Conservation (phyloP, 2,113 vertebrate genomes). For the Dipodomys ordii region DNA sequence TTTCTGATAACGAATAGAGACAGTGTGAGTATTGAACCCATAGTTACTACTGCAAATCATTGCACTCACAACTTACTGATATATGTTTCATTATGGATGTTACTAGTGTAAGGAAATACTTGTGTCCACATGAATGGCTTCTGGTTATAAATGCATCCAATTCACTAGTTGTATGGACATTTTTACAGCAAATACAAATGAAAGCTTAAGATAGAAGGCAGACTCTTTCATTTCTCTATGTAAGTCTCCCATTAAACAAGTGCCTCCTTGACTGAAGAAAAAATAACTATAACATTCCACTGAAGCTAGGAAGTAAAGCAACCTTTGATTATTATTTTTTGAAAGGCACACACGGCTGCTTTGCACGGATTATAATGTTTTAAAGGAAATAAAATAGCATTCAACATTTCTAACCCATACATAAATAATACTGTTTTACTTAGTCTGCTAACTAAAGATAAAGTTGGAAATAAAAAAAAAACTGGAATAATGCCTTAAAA, state of each 20-base stretch:
- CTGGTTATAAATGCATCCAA: neutral
- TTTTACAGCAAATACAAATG: neutral
- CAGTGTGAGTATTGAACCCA: neutral
- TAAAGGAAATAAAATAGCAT: constrained; percentile 61
- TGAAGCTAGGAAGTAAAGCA: constrained; percentile 62
- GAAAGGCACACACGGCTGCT: constrained; percentile 53
- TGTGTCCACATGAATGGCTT: neutral
- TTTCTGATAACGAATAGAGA: neutral
- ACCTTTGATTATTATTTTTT: constrained; percentile 66
- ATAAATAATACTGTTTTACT: constrained; percentile 64
- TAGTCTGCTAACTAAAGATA: constrained; percentile 16
- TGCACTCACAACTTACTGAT: neutral
- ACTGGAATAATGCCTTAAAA: neutral
- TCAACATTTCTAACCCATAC: constrained; percentile 53
- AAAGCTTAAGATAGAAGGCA: neutral
- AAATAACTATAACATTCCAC: constrained; percentile 39
- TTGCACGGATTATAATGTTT: constrained; percentile 43
- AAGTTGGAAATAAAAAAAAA: constrained; percentile 38
- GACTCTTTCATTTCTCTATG: neutral
- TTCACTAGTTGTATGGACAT: neutral
- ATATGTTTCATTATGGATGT: neutral
- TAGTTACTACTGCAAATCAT: neutral
- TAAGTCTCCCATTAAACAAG: constrained; percentile 42
- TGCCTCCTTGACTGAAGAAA: constrained; percentile 23
- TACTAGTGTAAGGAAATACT: neutral